Evolutionary conservation across 2,888 invertebrate genomes (phyloP).

Genomic region (Tridacna gigas): DNA sequence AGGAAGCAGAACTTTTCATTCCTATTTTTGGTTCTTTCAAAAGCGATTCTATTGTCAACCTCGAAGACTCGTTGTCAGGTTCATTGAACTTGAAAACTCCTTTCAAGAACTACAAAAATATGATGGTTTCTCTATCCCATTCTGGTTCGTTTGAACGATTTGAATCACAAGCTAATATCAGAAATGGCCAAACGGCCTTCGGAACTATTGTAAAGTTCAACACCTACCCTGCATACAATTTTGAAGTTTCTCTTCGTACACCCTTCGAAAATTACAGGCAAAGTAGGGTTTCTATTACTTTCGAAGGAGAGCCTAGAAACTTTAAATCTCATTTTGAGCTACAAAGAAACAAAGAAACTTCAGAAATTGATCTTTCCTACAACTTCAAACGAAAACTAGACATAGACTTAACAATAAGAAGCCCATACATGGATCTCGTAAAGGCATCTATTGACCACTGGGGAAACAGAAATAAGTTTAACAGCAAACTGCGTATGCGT

Average conservation of each 20-base stretch:
- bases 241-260: conserved; percentile 38
- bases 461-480: conserved; percentile 42
- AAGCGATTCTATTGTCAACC: conserved; percentile 20
- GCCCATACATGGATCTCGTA: conserved; percentile 42
- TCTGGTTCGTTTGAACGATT: conserved; percentile 32
- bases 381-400: conserved; percentile 38
- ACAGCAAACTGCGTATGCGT: conserved; percentile 18
- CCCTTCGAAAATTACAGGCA: conserved; percentile 34
- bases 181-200: conserved; percentile 23
- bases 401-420: conserved; percentile 48
- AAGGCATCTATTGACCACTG: conserved; percentile 54
- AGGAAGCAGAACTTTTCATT: conserved; percentile 36
- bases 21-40: conserved; percentile 30
- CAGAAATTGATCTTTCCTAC: conserved; percentile 40
- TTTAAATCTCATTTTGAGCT: conserved; percentile 48
- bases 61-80: conserved; percentile 4
- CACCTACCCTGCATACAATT: conserved; percentile 16
- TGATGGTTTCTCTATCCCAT: conserved; percentile 44
- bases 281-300: conserved; percentile 29
- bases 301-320: conserved; percentile 40
- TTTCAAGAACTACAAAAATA: conserved; percentile 38
- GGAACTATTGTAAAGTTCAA: conserved; percentile 36
- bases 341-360: conserved; percentile 49
- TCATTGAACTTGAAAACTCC: conserved; percentile 40
- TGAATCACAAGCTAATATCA: conserved; percentile 34